Percentiles rank a stretch among this genome's conserved stretches.
Conservation (phyloP, 2,797 vertebrate species). For the Paguma larvata region DNA sequence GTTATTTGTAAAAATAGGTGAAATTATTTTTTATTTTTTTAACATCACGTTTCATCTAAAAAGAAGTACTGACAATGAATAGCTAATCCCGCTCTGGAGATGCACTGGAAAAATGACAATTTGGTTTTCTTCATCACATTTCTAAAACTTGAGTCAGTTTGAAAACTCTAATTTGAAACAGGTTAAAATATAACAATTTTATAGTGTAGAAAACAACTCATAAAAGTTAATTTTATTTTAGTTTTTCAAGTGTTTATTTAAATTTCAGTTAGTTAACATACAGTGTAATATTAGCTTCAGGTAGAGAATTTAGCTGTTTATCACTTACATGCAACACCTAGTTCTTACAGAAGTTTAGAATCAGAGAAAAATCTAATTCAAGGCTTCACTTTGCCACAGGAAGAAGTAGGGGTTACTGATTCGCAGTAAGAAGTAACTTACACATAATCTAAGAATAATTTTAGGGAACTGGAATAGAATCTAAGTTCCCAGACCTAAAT, state of each 20-base stretch:
- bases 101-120: background rate
- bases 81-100: background rate
- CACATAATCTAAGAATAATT: background rate
- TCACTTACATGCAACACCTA: background rate
- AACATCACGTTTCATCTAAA: background rate
- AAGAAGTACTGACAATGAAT: background rate
- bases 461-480: conserved; percentile 10
- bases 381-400: background rate
- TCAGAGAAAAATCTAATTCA: background rate
- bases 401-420: background rate
- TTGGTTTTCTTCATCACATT: conserved; percentile 1
- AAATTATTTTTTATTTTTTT: conserved; percentile 43
- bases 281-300: background rate
- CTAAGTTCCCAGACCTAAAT: conserved; percentile 10
- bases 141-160: background rate
- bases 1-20: background rate
- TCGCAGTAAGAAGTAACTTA: background rate
- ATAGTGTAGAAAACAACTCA: background rate
- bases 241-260: background rate
- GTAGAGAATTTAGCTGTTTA: background rate
- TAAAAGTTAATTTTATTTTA: background rate
- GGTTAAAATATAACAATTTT: conserved; percentile 8
- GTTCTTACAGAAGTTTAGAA: background rate
- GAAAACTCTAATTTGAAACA: background rate
- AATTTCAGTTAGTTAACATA: background rate